Conservation (phyloP, 2,113 vertebrate species). For the Myiopsitta monachus region DNA sequence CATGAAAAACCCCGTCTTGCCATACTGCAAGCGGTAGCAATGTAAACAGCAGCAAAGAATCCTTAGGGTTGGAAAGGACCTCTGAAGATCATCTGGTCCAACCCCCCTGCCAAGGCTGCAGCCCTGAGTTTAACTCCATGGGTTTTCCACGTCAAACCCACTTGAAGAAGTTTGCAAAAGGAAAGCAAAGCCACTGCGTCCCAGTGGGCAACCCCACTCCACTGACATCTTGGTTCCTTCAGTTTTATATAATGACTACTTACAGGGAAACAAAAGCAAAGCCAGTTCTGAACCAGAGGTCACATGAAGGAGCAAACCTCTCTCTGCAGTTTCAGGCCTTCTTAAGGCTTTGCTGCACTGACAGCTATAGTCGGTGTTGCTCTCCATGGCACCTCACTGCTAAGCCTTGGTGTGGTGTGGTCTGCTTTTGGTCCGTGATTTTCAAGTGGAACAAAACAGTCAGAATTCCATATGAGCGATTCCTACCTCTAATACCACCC, state of each 20-base stretch:
- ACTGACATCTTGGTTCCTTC: not conserved
- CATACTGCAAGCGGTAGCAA: not conserved
- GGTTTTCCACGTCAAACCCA: not conserved
- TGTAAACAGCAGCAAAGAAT: not conserved
- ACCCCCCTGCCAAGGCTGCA: not conserved
- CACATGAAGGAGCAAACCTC: not conserved
- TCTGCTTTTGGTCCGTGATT: not conserved
- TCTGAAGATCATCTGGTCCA: not conserved
- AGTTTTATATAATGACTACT: not conserved
- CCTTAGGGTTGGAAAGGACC: not conserved
- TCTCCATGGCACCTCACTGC: not conserved
- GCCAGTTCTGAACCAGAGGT: not conserved
- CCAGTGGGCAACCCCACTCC: no score
- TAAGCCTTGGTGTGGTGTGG: not conserved
- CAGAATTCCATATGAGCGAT: not conserved
- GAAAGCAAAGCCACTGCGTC: not conserved
- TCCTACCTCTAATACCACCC: not conserved
- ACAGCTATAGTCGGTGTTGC: not conserved
- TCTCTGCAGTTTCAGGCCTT: not conserved
- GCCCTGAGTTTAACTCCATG: not conserved
- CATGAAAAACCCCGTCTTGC: not conserved
- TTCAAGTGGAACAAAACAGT: not conserved
- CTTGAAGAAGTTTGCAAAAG: not conserved
- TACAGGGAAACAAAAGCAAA: not conserved
- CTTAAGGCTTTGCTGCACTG: not conserved